Evolutionary conservation across 2,888 invertebrate genomes (phyloP).

Genomic region (Melolontha melolontha): DNA sequence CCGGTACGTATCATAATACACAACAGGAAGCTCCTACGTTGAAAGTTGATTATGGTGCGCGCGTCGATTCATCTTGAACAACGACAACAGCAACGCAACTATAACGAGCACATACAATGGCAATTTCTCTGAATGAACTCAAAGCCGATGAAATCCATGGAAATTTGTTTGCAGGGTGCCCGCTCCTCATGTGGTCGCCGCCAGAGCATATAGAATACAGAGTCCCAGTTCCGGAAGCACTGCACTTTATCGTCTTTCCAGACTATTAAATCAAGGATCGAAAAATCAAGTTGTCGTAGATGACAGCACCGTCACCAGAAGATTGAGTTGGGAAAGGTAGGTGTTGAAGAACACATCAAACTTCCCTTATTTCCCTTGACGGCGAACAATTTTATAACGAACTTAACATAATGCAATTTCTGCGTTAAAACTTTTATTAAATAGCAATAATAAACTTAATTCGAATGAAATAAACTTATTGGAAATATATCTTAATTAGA

Average conservation of each 20-base stretch:
- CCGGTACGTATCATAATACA: neutral
- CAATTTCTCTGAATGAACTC: neutral
- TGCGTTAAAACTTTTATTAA: no score
- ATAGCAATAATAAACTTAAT: no score
- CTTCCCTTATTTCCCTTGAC: no score
- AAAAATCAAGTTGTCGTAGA: slow-evolving; percentile 65
- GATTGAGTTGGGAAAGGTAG: slow-evolving; percentile 76
- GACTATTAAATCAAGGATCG: slow-evolving; percentile 69
- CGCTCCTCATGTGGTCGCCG: slow-evolving; percentile 70
- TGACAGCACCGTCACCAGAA: slow-evolving; percentile 67
- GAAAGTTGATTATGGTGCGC: neutral
- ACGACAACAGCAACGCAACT: neutral
- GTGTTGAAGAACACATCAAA: slow-evolving; percentile 45
- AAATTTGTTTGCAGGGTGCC: slow-evolving; percentile 65
- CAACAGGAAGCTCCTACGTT: no score
- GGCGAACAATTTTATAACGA: no score
- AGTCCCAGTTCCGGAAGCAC: slow-evolving; percentile 62
- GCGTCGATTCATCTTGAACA: neutral
- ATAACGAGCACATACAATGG: neutral
- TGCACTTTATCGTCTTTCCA: slow-evolving; percentile 69
- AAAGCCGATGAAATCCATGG: slow-evolving; percentile 11
- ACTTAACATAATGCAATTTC: no score
- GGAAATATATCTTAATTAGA: no score
- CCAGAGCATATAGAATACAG: slow-evolving; percentile 69
- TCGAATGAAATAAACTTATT: no score